Evolutionary conservation across 2,797 vertebrate genomes (phyloP), one percentile per base, ranked within the genome.

Genomic region (Brotula barbata): DNA sequence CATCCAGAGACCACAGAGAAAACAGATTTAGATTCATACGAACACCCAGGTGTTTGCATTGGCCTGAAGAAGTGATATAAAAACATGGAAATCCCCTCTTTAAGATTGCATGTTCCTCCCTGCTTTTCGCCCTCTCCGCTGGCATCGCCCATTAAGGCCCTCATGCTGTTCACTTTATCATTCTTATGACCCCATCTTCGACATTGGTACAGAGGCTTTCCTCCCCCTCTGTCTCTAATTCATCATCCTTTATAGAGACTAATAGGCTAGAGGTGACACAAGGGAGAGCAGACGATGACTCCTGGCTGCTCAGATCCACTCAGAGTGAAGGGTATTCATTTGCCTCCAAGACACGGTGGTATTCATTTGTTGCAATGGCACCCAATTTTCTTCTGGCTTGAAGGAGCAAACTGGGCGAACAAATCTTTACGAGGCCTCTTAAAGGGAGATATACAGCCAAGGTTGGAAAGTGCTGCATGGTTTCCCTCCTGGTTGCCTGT

Each of bases 161-260:
- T 83, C 77, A 85, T 56, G 82, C 88, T 82, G 85, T 83, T 81
- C 87, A 89, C 91, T 92, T 92, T 87, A 92, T 93, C 92, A 92
- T 91, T 91, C 89, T 92, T 91, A 93, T 89, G 89, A 90, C 89
- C 85, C 67, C 77, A 54, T 85, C 73, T 85, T 83, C 78, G 59
- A 83, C 84, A 74, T 75, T 44, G 46, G 81, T 77, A 72, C 84
- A 33, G 73, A 86, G 87, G 83, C 84, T 81, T 80, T 81, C 82
- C 88, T 85, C 87, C 78, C 77, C 84, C 88, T 86, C 87, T 55
- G 64, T 78, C 85, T 87, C 88, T 90, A 91, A 92, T 93, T 90
- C 88, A 92, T 93, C 91, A 92, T 92, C 85, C 88, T 92, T 92
- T 90, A 92, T 90, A 89, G 89, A 92, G 91, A 93, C 89, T 91